A percentile compares a stretch with the other conserved stretches of the same genome.
Conservation (phyloP, 2,113 vertebrate species). For the Recurvirostra avosetta region DNA sequence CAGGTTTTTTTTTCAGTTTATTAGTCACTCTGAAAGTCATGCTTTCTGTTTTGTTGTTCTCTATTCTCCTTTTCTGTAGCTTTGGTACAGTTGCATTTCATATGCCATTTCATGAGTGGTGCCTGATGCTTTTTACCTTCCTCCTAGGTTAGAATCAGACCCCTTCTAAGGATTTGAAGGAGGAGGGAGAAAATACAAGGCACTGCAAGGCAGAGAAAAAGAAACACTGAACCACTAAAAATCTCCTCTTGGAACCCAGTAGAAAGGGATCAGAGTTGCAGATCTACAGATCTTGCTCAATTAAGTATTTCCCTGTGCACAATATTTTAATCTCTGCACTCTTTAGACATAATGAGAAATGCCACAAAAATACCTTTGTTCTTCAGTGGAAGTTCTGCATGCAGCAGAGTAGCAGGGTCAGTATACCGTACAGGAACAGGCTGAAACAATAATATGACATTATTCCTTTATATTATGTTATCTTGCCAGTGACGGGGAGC, state of each 20-base stretch:
- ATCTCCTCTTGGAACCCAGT: not conserved
- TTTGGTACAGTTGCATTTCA: not conserved
- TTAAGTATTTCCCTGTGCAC: not conserved
- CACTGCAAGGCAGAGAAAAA: not conserved
- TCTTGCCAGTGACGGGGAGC: not conserved
- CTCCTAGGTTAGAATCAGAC: not conserved
- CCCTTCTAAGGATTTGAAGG: not conserved
- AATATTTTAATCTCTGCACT: not conserved
- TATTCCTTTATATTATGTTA: not conserved
- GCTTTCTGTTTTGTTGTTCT: not conserved
- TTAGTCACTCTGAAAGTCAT: not conserved
- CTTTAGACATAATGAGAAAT: not conserved
- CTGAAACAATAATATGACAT: not conserved
- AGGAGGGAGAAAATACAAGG: not conserved
- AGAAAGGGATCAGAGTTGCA: not conserved
- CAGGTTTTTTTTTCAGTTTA: not conserved
- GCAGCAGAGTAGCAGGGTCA: not conserved
- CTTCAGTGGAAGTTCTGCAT: not conserved
- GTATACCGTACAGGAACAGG: not conserved
- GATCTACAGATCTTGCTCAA: not conserved
- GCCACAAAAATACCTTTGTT: not conserved
- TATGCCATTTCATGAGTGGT: not conserved
- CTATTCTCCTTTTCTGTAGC: not conserved
- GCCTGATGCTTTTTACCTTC: not conserved
- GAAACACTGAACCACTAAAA: not conserved